Evolutionary conservation across 2,888 invertebrate species (phyloP), one percentile per base, ranked within the genome.

Genomic region (Dryobotodes eremita): DNA sequence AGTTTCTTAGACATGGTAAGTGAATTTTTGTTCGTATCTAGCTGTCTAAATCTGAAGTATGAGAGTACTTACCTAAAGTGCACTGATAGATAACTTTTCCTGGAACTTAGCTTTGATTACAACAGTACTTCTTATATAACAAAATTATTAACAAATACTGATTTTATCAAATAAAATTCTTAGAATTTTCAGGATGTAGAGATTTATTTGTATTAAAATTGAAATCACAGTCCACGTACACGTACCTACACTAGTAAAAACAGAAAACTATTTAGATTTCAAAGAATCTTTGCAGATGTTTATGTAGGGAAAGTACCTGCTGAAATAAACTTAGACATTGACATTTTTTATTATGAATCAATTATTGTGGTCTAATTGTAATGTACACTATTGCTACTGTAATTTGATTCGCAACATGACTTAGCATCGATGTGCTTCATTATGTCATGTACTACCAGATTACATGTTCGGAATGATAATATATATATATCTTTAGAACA

Each of bases 1-100:
- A 87, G 66, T 89, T 83, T 72, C 59, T 86, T 13, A 84, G 75
- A 77, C 84, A 87, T 82, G 90, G 92, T 91, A 80, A 89, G 91
- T 86, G 66, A 70, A 61, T 46, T 72, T 76, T 75, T 15, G 53
- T 70, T 61, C 64, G 11, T 65, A 55, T 13, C 11, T 42, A 53
- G 46, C 36, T 55, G 17, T n/a, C 36, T 50, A 17, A 26, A n/a
- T 55, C 17, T 57, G n/a, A 50, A 64, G 13, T 55, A 46, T 3
- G 11, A 65, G 36, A 50, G 42, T 64, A 46, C 46, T 10, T 46
- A 46, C n/a, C 1, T 71, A 53, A 5, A 59, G 23, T 73, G 57
- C 26, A 68, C 20, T 75, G 78, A 78, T 73, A 79, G 48, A 64
- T 76, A 73, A 23, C 2, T 75, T 76, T 77, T 71, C 68, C 7